Evolutionary conservation across 2,888 invertebrate genomes (phyloP).

Genomic region (Amphipyra tragopoginis): DNA sequence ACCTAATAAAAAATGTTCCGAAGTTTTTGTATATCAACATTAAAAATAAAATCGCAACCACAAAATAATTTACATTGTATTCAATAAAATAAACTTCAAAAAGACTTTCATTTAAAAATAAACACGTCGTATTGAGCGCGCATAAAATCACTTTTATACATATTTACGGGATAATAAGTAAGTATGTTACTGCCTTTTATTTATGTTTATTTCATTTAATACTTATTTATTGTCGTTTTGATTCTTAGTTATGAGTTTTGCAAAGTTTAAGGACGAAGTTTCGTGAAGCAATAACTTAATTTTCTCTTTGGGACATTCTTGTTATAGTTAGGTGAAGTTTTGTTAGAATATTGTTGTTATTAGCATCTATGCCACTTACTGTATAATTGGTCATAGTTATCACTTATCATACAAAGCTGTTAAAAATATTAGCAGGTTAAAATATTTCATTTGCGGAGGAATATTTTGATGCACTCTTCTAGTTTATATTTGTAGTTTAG

Average conservation of each 20-base stretch:
- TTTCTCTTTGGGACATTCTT: constrained; percentile 35
- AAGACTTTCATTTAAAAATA: constrained; percentile 43
- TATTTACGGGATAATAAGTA: constrained; percentile 34
- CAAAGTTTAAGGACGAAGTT: constrained; percentile 30
- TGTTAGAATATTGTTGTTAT: constrained; percentile 11
- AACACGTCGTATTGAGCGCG: constrained; percentile 27
- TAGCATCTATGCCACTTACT: constrained; percentile 2
- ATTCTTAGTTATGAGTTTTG: constrained; percentile 39
- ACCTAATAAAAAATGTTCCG: constrained; percentile 1
- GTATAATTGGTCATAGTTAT: background rate
- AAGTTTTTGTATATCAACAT: background rate
- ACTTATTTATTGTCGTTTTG: constrained; percentile 38
- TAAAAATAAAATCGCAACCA: constrained; percentile 8
- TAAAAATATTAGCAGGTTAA: too few species aligned
- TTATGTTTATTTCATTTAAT: constrained; percentile 27
- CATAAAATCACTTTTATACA: constrained; percentile 35
- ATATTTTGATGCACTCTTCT: too few species aligned
- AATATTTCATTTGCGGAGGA: too few species aligned
- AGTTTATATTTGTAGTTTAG: too few species aligned
- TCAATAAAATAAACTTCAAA: constrained; percentile 26
- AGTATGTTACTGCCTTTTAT: constrained; percentile 17
- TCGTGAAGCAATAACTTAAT: constrained; percentile 37
- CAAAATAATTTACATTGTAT: constrained; percentile 19
- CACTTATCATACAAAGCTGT: too few species aligned
- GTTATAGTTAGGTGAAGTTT: constrained; percentile 33